A percentile compares a stretch with the other conserved stretches of the same genome.
Evolutionary conservation across 2,888 invertebrate species (phyloP).

Genomic region (Cephus pygmeus): DNA sequence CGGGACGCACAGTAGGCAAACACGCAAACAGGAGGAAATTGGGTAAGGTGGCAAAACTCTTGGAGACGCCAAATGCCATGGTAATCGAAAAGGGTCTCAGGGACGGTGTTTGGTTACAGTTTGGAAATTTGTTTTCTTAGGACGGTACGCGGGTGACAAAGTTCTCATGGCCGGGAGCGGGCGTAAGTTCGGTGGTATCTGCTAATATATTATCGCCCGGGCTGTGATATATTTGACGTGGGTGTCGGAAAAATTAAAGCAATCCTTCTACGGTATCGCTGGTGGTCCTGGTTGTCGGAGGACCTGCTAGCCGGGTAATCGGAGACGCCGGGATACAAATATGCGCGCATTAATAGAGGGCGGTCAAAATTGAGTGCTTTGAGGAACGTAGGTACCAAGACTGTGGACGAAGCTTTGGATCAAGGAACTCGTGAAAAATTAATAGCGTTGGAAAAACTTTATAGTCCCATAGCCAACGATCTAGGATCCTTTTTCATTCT

Average conservation of each 20-base stretch:
- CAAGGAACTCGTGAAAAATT: background rate
- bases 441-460: background rate
- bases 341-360: slow-evolving; percentile 60
- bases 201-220: slow-evolving; percentile 55
- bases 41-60: background rate
- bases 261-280: slow-evolving; percentile 53
- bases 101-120: slow-evolving; percentile 9
- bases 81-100: slow-evolving; percentile 8
- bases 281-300: slow-evolving; percentile 51
- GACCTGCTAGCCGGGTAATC: slow-evolving; percentile 49
- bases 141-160: slow-evolving; percentile 7
- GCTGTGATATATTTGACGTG: slow-evolving; percentile 59
- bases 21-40: slow-evolving; percentile 7
- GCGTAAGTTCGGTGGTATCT: slow-evolving; percentile 6
- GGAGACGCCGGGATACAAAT: slow-evolving; percentile 63
- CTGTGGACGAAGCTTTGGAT: background rate
- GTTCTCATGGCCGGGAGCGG: slow-evolving; percentile 2
- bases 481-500: background rate
- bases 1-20: background rate
- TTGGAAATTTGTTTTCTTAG: slow-evolving; percentile 5
- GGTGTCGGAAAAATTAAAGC: slow-evolving; percentile 63
- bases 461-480: background rate
- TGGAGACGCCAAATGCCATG: slow-evolving; percentile 4
- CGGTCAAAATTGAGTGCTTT: slow-evolving; percentile 16
- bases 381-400: background rate